These are phyloP conservation scores for Neodiprion virginianus DNA, from an alignment of 1,140 invertebrate genomes.

Conservation along the genomic window DNA sequence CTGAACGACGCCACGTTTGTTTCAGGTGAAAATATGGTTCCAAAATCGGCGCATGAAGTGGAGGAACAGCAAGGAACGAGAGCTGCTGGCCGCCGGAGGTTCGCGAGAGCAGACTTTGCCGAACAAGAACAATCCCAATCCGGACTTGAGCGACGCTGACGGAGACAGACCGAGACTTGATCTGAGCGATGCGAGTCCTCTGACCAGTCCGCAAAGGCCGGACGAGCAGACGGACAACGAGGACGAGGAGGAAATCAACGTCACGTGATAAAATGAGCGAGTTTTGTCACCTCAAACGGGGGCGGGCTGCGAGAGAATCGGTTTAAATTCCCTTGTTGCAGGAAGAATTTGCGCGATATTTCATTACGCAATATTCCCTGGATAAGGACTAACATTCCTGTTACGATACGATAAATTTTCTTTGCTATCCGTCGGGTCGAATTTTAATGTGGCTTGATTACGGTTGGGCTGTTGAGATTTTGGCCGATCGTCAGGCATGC, in stretches of 20 bases:
- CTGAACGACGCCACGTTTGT: conserved; percentile 39
- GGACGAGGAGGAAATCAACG: conserved; percentile 81
- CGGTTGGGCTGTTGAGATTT: too few species aligned
- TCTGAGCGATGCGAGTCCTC: conserved; percentile 61
- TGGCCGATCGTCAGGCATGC: too few species aligned
- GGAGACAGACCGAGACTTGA: conserved; percentile 74
- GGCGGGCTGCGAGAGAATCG: too few species aligned
- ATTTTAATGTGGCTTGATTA: too few species aligned
- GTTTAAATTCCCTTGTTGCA: too few species aligned
- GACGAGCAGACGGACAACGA: conserved; percentile 74
- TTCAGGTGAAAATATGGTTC: conserved; percentile 96
- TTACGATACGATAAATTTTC: too few species aligned
- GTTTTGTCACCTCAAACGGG: too few species aligned
- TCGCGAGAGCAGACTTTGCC: conserved; percentile 94
- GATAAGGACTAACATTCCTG: too few species aligned
- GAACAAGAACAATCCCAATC: conserved; percentile 97
- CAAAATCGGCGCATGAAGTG: conserved; percentile 97
- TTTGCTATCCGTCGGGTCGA: too few species aligned
- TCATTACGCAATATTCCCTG: too few species aligned
- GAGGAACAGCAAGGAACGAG: conserved; percentile 96
- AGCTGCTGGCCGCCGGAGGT: conserved; percentile 90
- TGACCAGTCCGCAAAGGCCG: conserved; percentile 59
- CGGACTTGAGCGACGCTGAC: conserved; percentile 91
- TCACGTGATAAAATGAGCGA: conserved; percentile 71
- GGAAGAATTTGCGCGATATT: too few species aligned